Base-by-base conservation (phyloP, 2,113 vertebrate species). In the Colinus virginianus region DNA sequence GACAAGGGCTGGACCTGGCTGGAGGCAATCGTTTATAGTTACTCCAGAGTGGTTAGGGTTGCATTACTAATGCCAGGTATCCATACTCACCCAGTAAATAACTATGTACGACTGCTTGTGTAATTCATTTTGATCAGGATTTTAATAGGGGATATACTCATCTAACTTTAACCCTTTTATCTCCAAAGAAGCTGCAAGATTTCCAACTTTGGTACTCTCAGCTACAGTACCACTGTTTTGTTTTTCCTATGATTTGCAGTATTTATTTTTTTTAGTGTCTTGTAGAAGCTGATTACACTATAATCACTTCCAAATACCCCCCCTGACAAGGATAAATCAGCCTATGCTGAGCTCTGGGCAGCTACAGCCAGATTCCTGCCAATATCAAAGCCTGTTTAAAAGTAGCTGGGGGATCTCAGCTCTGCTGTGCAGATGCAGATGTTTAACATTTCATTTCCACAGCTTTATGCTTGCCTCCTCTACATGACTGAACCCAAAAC, bases 251-350 rank as follows among this genome's bases (percentile, higher is more conserved):
- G 46, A 38, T 85, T 83, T 90, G 64, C 18, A 80, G 38, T 36
- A 67, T 71, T 88, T 55, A 34, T 59, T 3, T 87, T 75, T 84
- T 87, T 64, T 58, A 59, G 23, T 70, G 17, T 69, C 45, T 70
- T 90, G 11, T 77, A 85, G 88, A 90, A 83, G 68, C 53, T 90
- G 90, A 93, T 92, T 94, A 63, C 38, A 21, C 38, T 78, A 67
- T 94, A 95, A 96, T 78, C 76, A 71, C 76, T 93, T 88, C 49
- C 82, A 93, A 95, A 96, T 74, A 80, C 71, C 93, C 76, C 88
- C 82, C 93, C 25, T 96, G 88, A 94, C 91, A 94, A 94, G 43
- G 71, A 96, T 90, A 93, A 96, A 96, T 83, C 93, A 93, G 79
- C 42, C 42, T 83, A 7, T 30, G 71, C 71, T 95, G 68, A 88